These are phyloP conservation scores for Halcyon smyrnensis DNA, from an alignment of 2,797 vertebrate genomes.

Conservation along the genomic window DNA sequence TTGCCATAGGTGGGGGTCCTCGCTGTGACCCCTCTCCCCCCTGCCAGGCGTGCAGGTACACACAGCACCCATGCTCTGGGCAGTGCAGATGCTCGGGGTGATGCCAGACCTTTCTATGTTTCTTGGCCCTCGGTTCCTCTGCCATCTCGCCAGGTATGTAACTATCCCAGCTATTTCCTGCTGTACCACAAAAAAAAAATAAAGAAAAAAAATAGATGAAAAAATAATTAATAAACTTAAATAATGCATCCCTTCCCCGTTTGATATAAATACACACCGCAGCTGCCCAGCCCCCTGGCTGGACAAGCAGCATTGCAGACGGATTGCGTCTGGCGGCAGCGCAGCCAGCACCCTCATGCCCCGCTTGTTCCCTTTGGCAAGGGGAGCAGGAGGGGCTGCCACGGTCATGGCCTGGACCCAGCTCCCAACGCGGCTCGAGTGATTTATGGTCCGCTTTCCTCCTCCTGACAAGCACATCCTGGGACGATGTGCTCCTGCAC, in stretches of 20 bases:
- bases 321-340: constrained; percentile 36
- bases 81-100: neutral
- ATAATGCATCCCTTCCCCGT: neutral
- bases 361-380: constrained; percentile 61
- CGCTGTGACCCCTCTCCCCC: neutral
- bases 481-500: neutral
- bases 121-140: neutral
- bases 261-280: neutral
- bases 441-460: neutral
- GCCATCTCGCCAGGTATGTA: constrained; percentile 64
- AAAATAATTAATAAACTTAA: neutral
- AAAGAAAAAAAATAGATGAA: neutral
- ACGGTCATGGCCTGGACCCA: neutral
- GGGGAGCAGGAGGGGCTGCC: constrained; percentile 9
- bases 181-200: neutral
- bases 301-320: constrained; percentile 66
- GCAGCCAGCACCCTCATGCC: constrained; percentile 40
- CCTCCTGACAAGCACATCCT: constrained; percentile 9
- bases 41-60: neutral
- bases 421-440: neutral
- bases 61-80: neutral
- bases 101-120: constrained; percentile 32
- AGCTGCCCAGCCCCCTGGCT: constrained; percentile 25
- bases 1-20: neutral
- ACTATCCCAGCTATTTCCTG: constrained; percentile 70